phyloP scores from a whole-genome alignment of 2,888 invertebrate genomes.

The Sarcophaga rosellei region DNA sequence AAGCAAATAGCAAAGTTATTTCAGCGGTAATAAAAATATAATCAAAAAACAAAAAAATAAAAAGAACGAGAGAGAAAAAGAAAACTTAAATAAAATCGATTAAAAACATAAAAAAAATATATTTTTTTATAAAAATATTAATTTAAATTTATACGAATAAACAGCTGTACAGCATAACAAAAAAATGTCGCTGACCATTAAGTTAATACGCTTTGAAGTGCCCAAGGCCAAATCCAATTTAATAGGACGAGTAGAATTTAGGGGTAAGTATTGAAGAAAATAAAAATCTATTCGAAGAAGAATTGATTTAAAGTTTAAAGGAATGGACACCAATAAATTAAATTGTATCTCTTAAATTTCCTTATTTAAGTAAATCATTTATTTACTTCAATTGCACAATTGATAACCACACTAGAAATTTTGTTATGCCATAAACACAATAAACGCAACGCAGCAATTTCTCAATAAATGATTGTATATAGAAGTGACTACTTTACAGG shows the following conservation, averaged over 20 bases:
- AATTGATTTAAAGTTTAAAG: neutral
- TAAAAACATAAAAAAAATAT: neutral
- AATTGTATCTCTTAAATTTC: too few species aligned
- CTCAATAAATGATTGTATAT: too few species aligned
- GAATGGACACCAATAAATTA: too few species aligned
- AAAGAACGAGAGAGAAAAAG: neutral
- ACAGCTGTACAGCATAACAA: too few species aligned
- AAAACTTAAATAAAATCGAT: neutral
- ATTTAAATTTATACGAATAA: slow-evolving; percentile 3
- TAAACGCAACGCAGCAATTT: too few species aligned
- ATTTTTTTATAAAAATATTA: neutral
- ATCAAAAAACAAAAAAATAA: neutral
- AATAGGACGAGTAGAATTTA: slow-evolving; percentile 86
- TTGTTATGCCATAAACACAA: too few species aligned
- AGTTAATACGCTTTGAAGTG: slow-evolving; percentile 86
- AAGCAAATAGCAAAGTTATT: slow-evolving; percentile 50
- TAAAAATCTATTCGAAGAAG: neutral
- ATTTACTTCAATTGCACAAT: too few species aligned
- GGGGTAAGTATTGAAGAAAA: slow-evolving; percentile 85
- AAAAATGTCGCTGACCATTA: slow-evolving; percentile 86
- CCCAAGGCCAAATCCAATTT: slow-evolving; percentile 87
- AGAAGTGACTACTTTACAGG: too few species aligned
- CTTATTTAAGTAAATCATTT: too few species aligned
- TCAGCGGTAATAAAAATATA: slow-evolving; percentile 32
- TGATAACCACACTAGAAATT: too few species aligned